Evolutionary conservation across 2,888 invertebrate genomes (phyloP), one percentile per base, ranked within the genome.

Genomic region (Eristalis pertinax): DNA sequence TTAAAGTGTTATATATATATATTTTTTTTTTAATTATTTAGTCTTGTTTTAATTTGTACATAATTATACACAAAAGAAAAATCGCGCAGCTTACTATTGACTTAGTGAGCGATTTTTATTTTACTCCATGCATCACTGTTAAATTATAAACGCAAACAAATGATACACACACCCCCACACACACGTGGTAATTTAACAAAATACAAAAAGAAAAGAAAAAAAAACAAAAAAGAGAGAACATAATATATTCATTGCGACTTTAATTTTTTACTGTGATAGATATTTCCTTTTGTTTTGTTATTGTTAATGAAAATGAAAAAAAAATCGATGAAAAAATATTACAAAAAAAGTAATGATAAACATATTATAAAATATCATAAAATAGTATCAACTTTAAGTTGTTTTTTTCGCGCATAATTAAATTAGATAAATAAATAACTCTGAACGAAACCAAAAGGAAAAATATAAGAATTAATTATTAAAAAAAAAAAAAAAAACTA

Each of bases 211-310:
- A 60, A 76, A 43, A 4, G 41, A 68, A 60, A 43, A 32, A 10
- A 32, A 64, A 58, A 78, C 41, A 68, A 70, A 64, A 70, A 67
- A 70, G 38, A 69, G 15, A 73, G 72, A 26, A 22, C 64, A 68
- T 35, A 38, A 63, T 43, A 69, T 77, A 86, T 80, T 83, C 74
- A 90, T 90, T 89, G 89, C 90, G 91, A 90, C 90, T 90, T 91
- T 90, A 89, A 90, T 91, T 90, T 89, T 91, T 91, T 92, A 92
- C 92, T 92, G 92, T 92, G 92, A 92, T 92, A 92, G 90, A 91
- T 90, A 89, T 90, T 90, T 90, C 89, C 89, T 90, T 90, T 90
- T 90, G 88, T 88, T 89, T 84, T 89, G 79, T 88, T 80, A 80
- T 76, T 83, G 85, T 90, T 89, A 78, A 73, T 32, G 35, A 74